Evolutionary conservation across 2,113 vertebrate genomes (phyloP).

Genomic region (Corvus hawaiiensis): DNA sequence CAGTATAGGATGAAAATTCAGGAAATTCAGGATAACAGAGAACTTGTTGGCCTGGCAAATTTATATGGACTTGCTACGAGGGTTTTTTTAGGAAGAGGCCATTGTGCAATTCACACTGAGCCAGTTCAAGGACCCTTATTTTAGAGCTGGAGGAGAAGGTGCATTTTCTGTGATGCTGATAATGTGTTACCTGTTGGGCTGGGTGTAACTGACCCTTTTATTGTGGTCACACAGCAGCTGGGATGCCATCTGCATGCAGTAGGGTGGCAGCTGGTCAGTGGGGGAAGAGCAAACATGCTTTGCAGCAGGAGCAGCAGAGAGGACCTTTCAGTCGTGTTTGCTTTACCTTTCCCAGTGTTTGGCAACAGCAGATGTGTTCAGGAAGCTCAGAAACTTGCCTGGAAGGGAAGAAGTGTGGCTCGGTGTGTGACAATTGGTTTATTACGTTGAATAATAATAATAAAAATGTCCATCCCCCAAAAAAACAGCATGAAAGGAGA

Average conservation of each 20-base stretch:
- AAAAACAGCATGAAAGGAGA: neutral
- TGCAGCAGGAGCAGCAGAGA: slow-evolving; percentile 46
- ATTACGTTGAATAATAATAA: neutral
- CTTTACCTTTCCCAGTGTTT: slow-evolving; percentile 51
- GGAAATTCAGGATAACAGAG: neutral
- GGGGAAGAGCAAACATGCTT: slow-evolving; percentile 54
- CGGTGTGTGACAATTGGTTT: neutral
- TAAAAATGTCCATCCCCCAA: neutral
- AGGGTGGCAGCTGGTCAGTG: slow-evolving; percentile 64
- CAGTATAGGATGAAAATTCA: neutral
- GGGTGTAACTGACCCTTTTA: neutral
- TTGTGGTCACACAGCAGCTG: neutral
- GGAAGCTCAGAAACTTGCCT: slow-evolving; percentile 45
- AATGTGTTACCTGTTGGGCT: neutral
- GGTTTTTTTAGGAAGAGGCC: neutral
- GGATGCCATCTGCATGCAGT: neutral
- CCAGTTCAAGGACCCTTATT: neutral
- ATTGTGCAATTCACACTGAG: rapidly evolving
- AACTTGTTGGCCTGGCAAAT: neutral
- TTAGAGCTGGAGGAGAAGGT: neutral
- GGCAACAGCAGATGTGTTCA: slow-evolving; percentile 69
- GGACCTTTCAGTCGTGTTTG: slow-evolving; percentile 60
- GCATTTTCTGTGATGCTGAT: neutral
- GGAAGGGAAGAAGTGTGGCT: neutral
- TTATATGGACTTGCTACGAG: neutral